Base-by-base conservation (phyloP, 2,888 invertebrate genomes). In the Noctua pronuba region DNA sequence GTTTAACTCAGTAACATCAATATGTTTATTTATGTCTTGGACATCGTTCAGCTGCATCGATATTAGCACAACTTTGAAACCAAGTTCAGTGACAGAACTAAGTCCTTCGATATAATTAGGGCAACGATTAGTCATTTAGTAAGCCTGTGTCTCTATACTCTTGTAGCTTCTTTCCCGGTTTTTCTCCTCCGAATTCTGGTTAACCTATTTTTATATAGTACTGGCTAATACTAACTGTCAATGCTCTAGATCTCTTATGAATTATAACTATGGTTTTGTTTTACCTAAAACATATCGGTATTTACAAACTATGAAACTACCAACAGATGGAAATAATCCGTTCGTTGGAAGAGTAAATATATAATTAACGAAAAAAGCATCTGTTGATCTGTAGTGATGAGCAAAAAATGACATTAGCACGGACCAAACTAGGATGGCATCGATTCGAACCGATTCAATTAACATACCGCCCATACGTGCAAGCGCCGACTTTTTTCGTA, bases 391-490 rank as follows among this genome's bases (percentile, higher is more conserved):
- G 72, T 55, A 49, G 83, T 73, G 79, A 81, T 70, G 70, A 74
- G 87, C 78, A 92, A 92, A 93, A 93, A 92, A 90, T 78, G 21
- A 86, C 83, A 88, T 89, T 88, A 86, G 90, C 88, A 88, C 87
- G 89, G 82, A 89, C 89, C 89, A 88, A 92, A 90, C 90, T 84
- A 79, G 89, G 91, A 92, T 91, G 89, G 90, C 86, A 91, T 90
- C 92, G 90, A 92, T 91, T 91, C 91, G 90, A 85, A 92, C 90
- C 91, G 86, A 94, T 95, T 94, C 91, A 94, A 95, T 95, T 94
- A 95, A 94, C 92, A 93, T 94, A 91, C 92, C 92, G 88, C 91
- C 91, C 91, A 92, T 92, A 88, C 91, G 94, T 92, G 94, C 95
- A 94, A 95, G 94, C 94, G 94, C 92, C 77, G 90, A 67, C 91